Conservation (phyloP, 2,797 vertebrate species). For the Helarctos malayanus region DNA sequence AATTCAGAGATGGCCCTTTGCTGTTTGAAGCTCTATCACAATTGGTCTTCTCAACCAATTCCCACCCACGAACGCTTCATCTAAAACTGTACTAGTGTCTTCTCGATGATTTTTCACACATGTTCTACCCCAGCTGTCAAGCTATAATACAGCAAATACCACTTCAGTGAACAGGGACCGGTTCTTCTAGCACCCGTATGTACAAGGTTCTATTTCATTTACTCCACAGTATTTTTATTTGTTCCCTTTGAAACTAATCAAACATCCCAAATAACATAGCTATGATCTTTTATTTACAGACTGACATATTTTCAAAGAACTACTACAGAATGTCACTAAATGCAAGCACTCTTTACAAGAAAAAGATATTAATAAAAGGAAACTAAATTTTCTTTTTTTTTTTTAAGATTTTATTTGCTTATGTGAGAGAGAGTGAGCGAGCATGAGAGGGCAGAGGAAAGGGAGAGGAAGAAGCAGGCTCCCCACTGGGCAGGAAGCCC, state of each 20-base stretch:
- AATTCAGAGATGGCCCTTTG: neutral
- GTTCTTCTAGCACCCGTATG: neutral
- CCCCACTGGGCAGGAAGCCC: no score
- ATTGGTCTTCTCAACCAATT: neutral
- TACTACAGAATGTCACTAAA: constrained; percentile 19
- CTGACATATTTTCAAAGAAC: constrained; percentile 33
- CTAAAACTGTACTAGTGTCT: neutral
- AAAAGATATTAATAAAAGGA: neutral
- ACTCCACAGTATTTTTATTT: constrained; percentile 39
- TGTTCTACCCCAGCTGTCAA: neutral
- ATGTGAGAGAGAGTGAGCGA: no score
- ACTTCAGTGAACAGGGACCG: neutral
- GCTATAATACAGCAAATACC: neutral
- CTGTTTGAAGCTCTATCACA: neutral
- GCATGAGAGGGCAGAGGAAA: no score
- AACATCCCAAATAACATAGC: constrained; percentile 28
- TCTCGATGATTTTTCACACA: neutral
- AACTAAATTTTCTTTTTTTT: neutral
- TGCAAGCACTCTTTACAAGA: neutral
- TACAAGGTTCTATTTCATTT: neutral
- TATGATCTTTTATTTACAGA: neutral
- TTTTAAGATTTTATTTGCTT: neutral
- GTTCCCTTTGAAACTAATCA: constrained; percentile 46
- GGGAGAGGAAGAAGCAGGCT: no score
- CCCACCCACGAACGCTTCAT: neutral